Conservation (phyloP, 2,888 invertebrate genomes). For the Cephus sareptanus region DNA sequence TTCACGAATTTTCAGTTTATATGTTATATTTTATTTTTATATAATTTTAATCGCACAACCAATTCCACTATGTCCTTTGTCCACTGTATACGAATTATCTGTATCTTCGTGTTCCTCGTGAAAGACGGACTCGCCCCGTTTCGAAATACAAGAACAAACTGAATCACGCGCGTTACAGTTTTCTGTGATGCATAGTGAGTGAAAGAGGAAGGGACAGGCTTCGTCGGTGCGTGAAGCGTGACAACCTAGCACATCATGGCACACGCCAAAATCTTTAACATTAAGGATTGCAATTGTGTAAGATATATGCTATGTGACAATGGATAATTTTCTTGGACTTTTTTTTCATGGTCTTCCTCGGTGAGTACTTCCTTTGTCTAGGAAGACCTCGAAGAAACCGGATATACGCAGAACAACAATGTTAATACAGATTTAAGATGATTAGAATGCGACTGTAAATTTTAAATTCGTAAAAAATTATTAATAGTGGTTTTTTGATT, state of each 20-base stretch:
- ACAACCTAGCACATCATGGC: constrained; percentile 56
- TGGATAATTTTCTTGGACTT: background rate
- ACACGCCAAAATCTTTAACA: constrained; percentile 59
- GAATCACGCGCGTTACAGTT: constrained; percentile 45
- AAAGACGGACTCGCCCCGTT: background rate
- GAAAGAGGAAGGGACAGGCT: constrained; percentile 64
- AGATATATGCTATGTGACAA: background rate
- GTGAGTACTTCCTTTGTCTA: background rate
- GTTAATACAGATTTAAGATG: background rate
- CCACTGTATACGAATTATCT: background rate
- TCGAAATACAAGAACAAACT: constrained; percentile 36
- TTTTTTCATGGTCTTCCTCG: background rate
- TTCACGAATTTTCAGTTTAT: background rate
- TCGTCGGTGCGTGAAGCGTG: constrained; percentile 63
- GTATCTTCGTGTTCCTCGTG: background rate
- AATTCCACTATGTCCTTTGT: background rate
- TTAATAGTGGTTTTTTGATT: background rate
- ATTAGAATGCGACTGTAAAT: background rate
- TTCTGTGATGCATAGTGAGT: constrained; percentile 49
- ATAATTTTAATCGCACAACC: background rate
- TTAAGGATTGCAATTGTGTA: background rate
- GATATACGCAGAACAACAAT: background rate
- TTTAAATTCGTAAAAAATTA: background rate
- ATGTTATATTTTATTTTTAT: background rate
- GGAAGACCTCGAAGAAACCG: background rate